phyloP scores from a whole-genome alignment of 2,888 invertebrate species.

The Malacosoma neustria region DNA sequence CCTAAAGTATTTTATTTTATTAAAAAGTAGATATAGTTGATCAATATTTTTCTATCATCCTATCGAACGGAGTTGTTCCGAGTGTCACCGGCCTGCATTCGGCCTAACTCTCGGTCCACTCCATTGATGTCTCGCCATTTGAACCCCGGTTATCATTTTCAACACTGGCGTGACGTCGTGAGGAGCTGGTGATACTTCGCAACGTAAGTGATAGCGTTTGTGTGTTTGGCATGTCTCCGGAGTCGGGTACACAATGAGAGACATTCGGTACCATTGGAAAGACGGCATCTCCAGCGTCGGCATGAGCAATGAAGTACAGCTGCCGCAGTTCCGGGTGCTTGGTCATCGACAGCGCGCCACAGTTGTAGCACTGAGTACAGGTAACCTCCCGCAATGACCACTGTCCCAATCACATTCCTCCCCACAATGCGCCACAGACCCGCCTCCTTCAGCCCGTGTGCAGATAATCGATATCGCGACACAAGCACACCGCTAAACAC shows the following conservation, averaged over 20 bases:
- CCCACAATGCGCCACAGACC: slow-evolving; percentile 60
- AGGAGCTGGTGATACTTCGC: slow-evolving; percentile 51
- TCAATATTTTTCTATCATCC: slow-evolving; percentile 61
- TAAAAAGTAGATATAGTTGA: slow-evolving; percentile 30
- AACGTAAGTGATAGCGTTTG: slow-evolving; percentile 75
- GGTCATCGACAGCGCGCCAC: slow-evolving; percentile 96
- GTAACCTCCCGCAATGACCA: slow-evolving; percentile 77
- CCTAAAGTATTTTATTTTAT: slow-evolving; percentile 22
- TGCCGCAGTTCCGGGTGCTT: slow-evolving; percentile 97
- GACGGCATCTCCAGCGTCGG: slow-evolving; percentile 94
- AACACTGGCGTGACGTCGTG: slow-evolving; percentile 37
- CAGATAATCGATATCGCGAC: slow-evolving; percentile 57
- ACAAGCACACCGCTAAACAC: slow-evolving; percentile 65
- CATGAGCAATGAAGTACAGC: slow-evolving; percentile 95
- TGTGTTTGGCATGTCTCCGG: slow-evolving; percentile 76
- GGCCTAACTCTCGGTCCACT: slow-evolving; percentile 25
- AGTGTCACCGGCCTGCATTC: slow-evolving; percentile 11
- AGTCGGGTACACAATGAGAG: slow-evolving; percentile 99
- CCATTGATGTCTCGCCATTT: slow-evolving; percentile 33
- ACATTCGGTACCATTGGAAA: slow-evolving; percentile 98
- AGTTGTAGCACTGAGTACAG: slow-evolving; percentile 96
- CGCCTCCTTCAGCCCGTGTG: slow-evolving; percentile 69
- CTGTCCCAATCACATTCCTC: slow-evolving; percentile 54
- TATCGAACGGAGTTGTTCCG: slow-evolving; percentile 31
- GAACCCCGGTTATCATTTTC: slow-evolving; percentile 33